Evolutionary conservation across 30 jellyfish, hydroid and myxozoan genomes (phyloP), one percentile per base, ranked within the genome.

Genomic region (Catostylus mosaicus): DNA sequence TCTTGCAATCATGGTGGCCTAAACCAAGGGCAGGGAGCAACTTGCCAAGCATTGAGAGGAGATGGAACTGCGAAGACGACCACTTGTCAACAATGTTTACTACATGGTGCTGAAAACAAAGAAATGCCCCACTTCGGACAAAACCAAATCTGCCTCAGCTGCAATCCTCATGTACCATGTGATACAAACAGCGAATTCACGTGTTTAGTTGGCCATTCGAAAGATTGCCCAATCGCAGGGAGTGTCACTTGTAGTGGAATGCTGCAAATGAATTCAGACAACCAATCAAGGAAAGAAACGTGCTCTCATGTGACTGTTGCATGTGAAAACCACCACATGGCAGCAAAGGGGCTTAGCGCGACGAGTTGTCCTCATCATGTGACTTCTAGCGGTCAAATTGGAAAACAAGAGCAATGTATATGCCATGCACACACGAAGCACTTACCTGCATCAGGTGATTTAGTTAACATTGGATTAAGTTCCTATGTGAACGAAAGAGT

Each of bases 171-270:
- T 45, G 52, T 24, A n/a, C 72, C 84, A 11, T 48, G 72, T 35
- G 33, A 26, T 23, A 60, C 52, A 48, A 47, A 73, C 51, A 48
- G 67, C 32, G 84, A 73, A 1, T 18, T 73, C 1, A 73, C 67
- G 1, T 73, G 84, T 34, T 33, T 48, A 63, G 84, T 73, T 20
- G 84, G 72, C 23, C 84, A 34, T 35, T 73, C 84, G 27, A 46
- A 14, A 10, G 27, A 50, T 3, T 43, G 72, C 72, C n/a, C 22
- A n/a, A 51, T 71, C 47, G 84, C 84, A 0, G 69, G 84, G 1
- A 35, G 47, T 23, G 84, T 47, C 16, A 73, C 54, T 0, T 73
- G 70, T 31, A 47, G 71, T 52, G 57, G 56, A 22, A 19, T 73
- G 72, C 30, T 66, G 7, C 59, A 30, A 33, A 66, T 66, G 78